These are phyloP conservation scores for Volucella inanis DNA, from an alignment of 2,888 invertebrate genomes.

Conservation along the genomic window DNA sequence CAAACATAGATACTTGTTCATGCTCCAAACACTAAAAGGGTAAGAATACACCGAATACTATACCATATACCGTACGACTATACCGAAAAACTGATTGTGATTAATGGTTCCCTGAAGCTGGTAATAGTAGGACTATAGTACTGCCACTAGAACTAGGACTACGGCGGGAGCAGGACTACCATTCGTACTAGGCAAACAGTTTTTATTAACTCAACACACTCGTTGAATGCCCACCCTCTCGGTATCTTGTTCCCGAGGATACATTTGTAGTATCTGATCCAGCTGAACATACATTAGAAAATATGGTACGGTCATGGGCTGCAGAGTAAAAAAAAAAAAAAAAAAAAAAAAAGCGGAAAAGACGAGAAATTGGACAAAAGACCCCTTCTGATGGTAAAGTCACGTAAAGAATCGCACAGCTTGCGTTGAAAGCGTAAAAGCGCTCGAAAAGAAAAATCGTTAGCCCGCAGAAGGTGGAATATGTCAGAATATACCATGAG, in stretches of 20 bases:
- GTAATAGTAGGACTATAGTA: conserved; percentile 21
- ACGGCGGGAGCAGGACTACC: too few species aligned
- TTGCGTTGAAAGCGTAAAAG: conserved; percentile 44
- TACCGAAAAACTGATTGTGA: conserved; percentile 60
- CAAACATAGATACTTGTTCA: neutral
- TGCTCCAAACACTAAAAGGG: too few species aligned
- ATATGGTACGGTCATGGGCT: conserved; percentile 51
- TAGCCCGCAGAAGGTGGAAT: conserved; percentile 33
- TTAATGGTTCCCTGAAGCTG: conserved; percentile 62
- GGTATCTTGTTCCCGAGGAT: conserved; percentile 6
- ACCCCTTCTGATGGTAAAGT: conserved; percentile 40
- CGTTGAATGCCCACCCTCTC: neutral
- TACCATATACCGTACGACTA: too few species aligned
- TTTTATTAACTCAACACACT: conserved; percentile 68
- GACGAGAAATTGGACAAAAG: neutral
- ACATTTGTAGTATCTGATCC: conserved; percentile 15
- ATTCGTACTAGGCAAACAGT: conserved; percentile 24
- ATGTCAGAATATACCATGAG: conserved; percentile 44
- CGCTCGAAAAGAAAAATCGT: conserved; percentile 52
- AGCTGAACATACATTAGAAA: conserved; percentile 50
- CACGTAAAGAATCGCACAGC: conserved; percentile 58
- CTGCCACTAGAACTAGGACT: too few species aligned
- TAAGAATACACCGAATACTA: too few species aligned
- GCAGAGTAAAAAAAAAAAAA: conserved; percentile 6
- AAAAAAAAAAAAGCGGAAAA: conserved; percentile 19